Evolutionary conservation across 2,888 invertebrate genomes (phyloP).

Genomic region (Sympetrum striolatum): DNA sequence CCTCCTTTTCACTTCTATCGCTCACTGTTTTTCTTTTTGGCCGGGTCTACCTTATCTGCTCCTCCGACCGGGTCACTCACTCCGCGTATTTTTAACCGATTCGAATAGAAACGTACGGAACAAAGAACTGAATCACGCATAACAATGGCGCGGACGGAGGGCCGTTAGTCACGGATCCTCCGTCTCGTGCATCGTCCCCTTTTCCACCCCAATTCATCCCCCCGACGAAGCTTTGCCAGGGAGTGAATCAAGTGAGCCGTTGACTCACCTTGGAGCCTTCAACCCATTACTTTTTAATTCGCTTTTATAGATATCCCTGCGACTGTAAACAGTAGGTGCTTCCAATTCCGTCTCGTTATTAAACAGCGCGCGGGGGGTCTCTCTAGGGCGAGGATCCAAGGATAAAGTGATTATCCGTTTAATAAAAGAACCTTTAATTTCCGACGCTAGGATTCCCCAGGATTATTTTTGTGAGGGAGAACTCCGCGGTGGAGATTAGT

Average conservation of each 20-base stretch:
- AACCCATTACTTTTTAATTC: background rate
- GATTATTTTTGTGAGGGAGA: too few species aligned
- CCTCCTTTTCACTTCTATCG: background rate
- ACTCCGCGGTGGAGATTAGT: too few species aligned
- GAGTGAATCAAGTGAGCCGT: conserved; percentile 18
- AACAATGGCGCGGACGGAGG: background rate
- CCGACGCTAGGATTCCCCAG: too few species aligned
- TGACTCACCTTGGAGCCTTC: conserved; percentile 22
- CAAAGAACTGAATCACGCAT: conserved; percentile 30
- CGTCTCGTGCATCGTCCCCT: background rate
- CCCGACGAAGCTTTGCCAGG: background rate
- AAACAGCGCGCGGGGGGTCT: too few species aligned
- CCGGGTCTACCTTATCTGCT: background rate
- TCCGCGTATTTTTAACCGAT: background rate
- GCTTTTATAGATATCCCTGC: background rate
- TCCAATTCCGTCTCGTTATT: background rate
- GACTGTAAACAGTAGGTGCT: background rate
- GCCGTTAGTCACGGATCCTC: background rate
- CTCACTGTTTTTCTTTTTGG: background rate
- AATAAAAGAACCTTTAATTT: too few species aligned
- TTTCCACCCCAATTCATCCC: background rate
- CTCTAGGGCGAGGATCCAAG: too few species aligned
- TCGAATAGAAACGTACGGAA: background rate
- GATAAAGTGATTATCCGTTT: too few species aligned
- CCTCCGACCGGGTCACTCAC: background rate